phyloP scores from a whole-genome alignment of 1,140 invertebrate genomes.

The Papilio polytes region DNA sequence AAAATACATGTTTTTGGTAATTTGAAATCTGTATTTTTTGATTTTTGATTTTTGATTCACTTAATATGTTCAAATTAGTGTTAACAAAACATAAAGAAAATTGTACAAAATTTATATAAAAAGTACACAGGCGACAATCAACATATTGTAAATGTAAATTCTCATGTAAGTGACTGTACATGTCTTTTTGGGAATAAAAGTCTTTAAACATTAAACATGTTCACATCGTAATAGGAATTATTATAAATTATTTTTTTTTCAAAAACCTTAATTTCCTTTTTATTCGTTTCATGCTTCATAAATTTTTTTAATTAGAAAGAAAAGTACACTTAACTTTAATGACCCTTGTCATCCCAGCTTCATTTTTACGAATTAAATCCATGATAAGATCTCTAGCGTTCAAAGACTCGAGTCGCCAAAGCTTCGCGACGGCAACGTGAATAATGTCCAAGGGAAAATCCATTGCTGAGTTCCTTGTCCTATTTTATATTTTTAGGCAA shows the following conservation, averaged over 20 bases:
- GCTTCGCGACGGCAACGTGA: not conserved
- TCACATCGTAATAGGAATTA: not conserved
- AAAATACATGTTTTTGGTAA: not conserved
- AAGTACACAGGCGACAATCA: too few relatives aligned
- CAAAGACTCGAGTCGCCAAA: constrained; percentile 14
- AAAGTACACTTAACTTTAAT: constrained; percentile 34
- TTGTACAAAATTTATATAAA: too few relatives aligned
- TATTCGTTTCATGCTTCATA: constrained; percentile 28
- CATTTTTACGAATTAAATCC: constrained; percentile 37
- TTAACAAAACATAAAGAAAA: too few relatives aligned
- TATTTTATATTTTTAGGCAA: not conserved
- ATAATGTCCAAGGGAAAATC: constrained; percentile 5
- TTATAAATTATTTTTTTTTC: constrained; percentile 12
- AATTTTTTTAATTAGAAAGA: constrained; percentile 36
- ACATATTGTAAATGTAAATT: too few relatives aligned
- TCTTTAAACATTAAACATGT: too few relatives aligned
- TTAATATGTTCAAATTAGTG: too few relatives aligned
- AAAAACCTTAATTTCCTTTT: constrained; percentile 9
- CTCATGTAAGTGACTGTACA: too few relatives aligned
- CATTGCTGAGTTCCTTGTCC: not conserved
- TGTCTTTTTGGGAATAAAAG: too few relatives aligned
- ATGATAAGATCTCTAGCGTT: constrained; percentile 32
- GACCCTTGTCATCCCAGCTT: constrained; percentile 36
- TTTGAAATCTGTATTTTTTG: too few relatives aligned
- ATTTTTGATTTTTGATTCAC: too few relatives aligned